Base-by-base conservation (phyloP, 2,888 invertebrate genomes). In the Lepidocyrtinus sp. region DNA sequence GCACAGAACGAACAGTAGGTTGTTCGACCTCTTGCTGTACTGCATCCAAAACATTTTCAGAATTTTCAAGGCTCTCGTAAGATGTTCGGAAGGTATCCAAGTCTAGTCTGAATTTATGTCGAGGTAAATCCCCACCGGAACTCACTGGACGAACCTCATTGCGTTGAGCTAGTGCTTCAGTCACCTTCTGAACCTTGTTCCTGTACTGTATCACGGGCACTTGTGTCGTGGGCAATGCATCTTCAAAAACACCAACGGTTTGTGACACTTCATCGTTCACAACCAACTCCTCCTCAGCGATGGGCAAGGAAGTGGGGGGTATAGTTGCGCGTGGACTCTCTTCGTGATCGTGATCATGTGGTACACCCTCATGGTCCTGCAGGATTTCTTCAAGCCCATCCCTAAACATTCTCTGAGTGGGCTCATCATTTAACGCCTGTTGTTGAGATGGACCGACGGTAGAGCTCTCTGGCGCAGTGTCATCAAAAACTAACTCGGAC, bases 181-280 rank as follows among this genome's bases (percentile, higher is more conserved):
- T 69, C 3, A 83, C 81, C 24, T 79, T 75, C 19, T 79, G 79
- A 22, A 81, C 81, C 36, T 83, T 83, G 61, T 81, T 79, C n/a
- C 24, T 46, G 55, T 70, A 63, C n/a, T n/a, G n/a, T n/a, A 67
- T 65, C 2, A 17, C 15, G 2, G 62, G 25, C 12, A 62, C 2
- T 7, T 45, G n/a, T 3, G 36, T 68, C 45, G 62, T 62, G 62
- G 62, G 25, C n/a, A n/a, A n/a, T n/a, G n/a, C n/a, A n/a, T n/a
- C n/a, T n/a, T n/a, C n/a, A n/a, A n/a, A n/a, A n/a, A n/a, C n/a
- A n/a, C n/a, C n/a, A 12, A 50, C 15, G 2, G 22, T 17, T 12
- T 50, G 27, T n/a, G n/a, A n/a, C n/a, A n/a, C n/a, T 21, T 67
- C 24, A 15, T 62, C 22, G 2, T 21, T 45, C 3, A 5, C 9